Evolutionary conservation across 2,888 invertebrate species (phyloP), one percentile per base, ranked within the genome.

Genomic region (Luperina testacea): DNA sequence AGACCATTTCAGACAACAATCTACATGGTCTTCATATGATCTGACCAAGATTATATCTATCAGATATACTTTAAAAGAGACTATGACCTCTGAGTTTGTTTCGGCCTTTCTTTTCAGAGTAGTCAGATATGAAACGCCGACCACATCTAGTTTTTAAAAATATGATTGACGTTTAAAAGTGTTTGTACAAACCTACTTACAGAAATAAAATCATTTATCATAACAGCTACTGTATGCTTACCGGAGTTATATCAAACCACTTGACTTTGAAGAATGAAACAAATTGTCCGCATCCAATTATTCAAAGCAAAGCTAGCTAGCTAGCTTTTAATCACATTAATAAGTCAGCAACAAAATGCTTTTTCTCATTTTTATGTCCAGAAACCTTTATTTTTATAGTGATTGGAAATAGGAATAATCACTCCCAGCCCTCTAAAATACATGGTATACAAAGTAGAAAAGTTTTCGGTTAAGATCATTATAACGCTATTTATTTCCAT

Each of bases 311-410:
- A n/a, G n/a, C n/a, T n/a, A n/a, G n/a, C n/a, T n/a, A n/a, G n/a
- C n/a, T n/a, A n/a, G n/a, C n/a, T n/a, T n/a, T n/a, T n/a, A 61
- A 53, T 59, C 42, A 64, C 59, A 75, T 64, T 57, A 81, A 65
- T 59, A 59, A 81, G 17, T 53, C n/a, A 45, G 24, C 51, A 68
- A 48, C 45, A 24, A 53, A 38, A 45, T 27, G 67, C 20, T 75
- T 45, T n/a, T 32, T 38, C 57, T 32, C 42, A 17, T 38, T 76
- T 17, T 67, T 53, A 45, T 67, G 53, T 67, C 24, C 27, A 51
- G 42, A 70, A 59, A 45, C n/a, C 70, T 65, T 77, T 3, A 57
- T 77, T 83, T 70, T 81, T 81, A 77, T 69, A 59, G 83, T 69
- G 68, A 80, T 80, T 69, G 82, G 64, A 64, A 82, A 82, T 48